Evolutionary conservation across 2,888 invertebrate genomes (phyloP), one percentile per base, ranked within the genome.

Genomic region (Balanococcus diminutus): DNA sequence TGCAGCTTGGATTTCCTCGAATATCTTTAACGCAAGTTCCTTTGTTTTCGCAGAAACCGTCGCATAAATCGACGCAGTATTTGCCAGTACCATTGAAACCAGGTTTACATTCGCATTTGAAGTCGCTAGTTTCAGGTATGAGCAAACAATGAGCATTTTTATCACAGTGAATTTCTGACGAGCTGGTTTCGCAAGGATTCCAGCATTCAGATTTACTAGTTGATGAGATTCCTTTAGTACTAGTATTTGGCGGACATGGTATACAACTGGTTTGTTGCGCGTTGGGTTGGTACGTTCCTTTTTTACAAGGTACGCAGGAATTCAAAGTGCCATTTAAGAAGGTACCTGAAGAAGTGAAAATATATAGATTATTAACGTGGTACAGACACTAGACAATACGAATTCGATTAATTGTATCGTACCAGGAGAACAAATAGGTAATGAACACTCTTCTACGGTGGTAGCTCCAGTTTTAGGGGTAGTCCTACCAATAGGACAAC

Each of bases 51-150:
- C 97, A 98, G 91, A 92, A 96, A 87, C 94, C 93, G 8, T 94
- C 92, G 89, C 98, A 98, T 0, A 96, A 93, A 90, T 97, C 97
- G 90, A 90, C 81, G 90, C 97, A 97, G 87, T 92, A 91, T 91
- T 93, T 92, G 86, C 96, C 97, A 25, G 96, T 96, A 88, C 96
- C 96, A 89, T 96, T 96, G 91, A 95, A 98, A 0, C 98, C 98
- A 0, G 96, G 95, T 89, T 97, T 97, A 90, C 98, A 98, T 89
- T 96, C 95, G 89, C 98, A 98, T 89, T 94, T 94, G 91, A 96
- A 96, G 89, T 96, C 95, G 88, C 94, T 94, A 11, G 94, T 95
- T 89, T 96, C 96, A 0, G 94, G 93, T 84, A 95, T 93, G 87
- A 96, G 92, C 6, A 97, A 92, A 89, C 97, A 98, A 89, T 95